Evolutionary conservation across 2,888 invertebrate genomes (phyloP).

Genomic region (Trichogramma dendrolimi): DNA sequence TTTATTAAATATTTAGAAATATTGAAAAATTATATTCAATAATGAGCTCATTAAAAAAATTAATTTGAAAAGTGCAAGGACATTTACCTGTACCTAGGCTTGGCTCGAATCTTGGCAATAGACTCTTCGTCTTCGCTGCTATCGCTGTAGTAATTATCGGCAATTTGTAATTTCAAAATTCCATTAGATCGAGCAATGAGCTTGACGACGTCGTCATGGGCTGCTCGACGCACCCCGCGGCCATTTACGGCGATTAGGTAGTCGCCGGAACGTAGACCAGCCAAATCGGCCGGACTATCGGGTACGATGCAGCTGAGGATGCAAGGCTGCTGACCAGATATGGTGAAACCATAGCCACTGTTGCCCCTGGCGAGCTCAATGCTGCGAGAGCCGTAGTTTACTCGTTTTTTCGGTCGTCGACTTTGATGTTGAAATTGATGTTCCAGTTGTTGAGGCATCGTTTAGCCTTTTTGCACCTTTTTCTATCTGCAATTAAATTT

Average conservation of each 20-base stretch:
- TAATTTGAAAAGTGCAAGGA: background rate
- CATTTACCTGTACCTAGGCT: conserved; percentile 60
- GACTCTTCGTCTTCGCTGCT: conserved; percentile 67
- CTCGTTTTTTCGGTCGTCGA: conserved; percentile 66
- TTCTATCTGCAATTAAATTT: too few relatives aligned
- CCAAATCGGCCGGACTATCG: conserved; percentile 85
- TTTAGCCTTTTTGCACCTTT: too few relatives aligned
- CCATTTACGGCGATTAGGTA: conserved; percentile 89
- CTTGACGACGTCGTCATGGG: conserved; percentile 89
- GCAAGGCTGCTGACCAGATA: conserved; percentile 94
- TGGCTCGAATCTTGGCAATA: conserved; percentile 58
- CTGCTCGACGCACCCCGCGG: conserved; percentile 82
- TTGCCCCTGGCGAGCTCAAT: conserved; percentile 82
- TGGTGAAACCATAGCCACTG: conserved; percentile 95
- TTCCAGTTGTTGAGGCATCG: conserved; percentile 9
- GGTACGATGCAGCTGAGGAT: conserved; percentile 88
- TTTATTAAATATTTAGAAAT: background rate
- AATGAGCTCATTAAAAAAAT: background rate
- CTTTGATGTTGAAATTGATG: conserved; percentile 53
- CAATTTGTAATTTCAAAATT: conserved; percentile 78
- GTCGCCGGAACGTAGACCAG: conserved; percentile 87
- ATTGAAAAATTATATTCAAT: conserved; percentile 27
- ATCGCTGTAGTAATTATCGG: conserved; percentile 80
- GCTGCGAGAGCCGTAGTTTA: conserved; percentile 71
- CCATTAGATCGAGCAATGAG: conserved; percentile 84